Percentiles rank a stretch among this genome's conserved stretches.
Conservation (phyloP, 2,797 vertebrate species). For the Artibeus lituratus region DNA sequence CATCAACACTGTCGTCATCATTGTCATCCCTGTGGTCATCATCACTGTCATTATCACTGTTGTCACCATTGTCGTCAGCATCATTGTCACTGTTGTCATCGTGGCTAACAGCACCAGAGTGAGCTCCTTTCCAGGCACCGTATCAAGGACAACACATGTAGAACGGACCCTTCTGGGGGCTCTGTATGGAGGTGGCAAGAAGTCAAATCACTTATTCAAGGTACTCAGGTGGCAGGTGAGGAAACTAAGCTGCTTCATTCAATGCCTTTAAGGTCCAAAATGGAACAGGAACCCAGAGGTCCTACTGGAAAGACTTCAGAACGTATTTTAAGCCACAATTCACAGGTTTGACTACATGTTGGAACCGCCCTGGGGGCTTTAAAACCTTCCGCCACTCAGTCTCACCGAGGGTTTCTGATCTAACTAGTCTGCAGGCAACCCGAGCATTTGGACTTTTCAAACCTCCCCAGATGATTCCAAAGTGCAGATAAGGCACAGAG, state of each 20-base stretch:
- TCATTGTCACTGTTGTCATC: not conserved
- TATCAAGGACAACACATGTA: not conserved
- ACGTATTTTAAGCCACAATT: not conserved
- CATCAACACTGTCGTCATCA: not conserved
- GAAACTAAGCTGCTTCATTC: not conserved
- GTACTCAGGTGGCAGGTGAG: rapidly evolving
- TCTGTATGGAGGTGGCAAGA: not conserved
- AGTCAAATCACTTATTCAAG: not conserved
- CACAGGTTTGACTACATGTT: rapidly evolving
- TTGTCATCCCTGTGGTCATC: too few species aligned
- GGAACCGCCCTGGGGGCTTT: not conserved
- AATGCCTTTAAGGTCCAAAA: not conserved
- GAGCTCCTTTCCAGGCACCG: not conserved
- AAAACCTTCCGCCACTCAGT: rapidly evolving
- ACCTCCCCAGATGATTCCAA: not conserved
- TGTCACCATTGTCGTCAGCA: too few species aligned
- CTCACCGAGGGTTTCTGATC: not conserved
- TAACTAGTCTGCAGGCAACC: rapidly evolving
- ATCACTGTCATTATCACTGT: too few species aligned
- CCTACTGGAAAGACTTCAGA: not conserved
- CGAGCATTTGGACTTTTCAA: not conserved
- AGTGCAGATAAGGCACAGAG: not conserved
- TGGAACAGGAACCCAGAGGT: not conserved
- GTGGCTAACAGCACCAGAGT: not conserved
- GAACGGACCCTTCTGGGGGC: not conserved